Evolutionary conservation across 2,113 vertebrate species (phyloP).

Genomic region (Dromiciops gliroides): DNA sequence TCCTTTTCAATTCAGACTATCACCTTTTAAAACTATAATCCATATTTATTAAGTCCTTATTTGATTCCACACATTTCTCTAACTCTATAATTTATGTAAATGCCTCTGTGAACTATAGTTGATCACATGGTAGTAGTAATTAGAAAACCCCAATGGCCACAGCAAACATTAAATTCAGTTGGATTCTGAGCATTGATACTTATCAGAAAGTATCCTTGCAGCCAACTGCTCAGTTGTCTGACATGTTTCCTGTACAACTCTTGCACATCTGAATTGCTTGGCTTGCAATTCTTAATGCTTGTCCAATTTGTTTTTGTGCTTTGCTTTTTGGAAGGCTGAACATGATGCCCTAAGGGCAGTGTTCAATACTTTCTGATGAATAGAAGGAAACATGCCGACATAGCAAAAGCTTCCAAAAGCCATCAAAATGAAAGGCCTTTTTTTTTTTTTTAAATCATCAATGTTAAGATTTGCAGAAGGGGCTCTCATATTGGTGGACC

Average conservation of each 20-base stretch:
- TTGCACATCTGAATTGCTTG: slow-evolving; percentile 46
- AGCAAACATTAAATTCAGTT: background rate
- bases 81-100: background rate
- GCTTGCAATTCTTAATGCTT: slow-evolving; percentile 66
- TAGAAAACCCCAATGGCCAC: background rate
- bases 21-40: background rate
- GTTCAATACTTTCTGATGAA: slow-evolving; percentile 59
- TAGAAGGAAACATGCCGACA: slow-evolving; percentile 56
- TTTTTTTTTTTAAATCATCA: background rate
- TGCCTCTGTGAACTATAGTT: background rate
- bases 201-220: background rate
- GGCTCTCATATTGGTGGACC: slow-evolving; percentile 35
- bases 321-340: slow-evolving; percentile 70
- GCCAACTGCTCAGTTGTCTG: slow-evolving; percentile 50
- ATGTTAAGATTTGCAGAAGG: slow-evolving; percentile 49
- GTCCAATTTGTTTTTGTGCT: slow-evolving; percentile 61
- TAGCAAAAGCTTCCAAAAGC: slow-evolving; percentile 31
- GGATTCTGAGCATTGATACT: background rate
- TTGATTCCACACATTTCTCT: background rate
- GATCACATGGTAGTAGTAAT: background rate
- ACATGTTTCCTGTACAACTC: background rate
- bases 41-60: background rate
- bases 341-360: slow-evolving; percentile 44
- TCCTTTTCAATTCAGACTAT: background rate
- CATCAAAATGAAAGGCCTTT: background rate